phyloP scores from a whole-genome alignment of 2,888 invertebrate species.

The Graphium colonna region DNA sequence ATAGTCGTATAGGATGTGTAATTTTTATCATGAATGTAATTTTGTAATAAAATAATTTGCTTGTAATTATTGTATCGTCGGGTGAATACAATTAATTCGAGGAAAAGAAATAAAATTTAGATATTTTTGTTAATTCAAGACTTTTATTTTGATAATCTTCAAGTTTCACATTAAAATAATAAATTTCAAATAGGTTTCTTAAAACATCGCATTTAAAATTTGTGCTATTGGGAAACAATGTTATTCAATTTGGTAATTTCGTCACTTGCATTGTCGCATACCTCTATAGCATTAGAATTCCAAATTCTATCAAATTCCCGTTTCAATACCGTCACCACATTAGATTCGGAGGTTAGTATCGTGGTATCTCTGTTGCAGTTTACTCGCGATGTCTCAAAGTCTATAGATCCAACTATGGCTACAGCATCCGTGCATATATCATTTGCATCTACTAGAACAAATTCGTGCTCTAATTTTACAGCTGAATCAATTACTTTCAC shows the following conservation, averaged over 20 bases:
- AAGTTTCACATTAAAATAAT: constrained; percentile 17
- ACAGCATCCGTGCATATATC: constrained; percentile 38
- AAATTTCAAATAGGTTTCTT: constrained; percentile 1
- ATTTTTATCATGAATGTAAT: constrained; percentile 33
- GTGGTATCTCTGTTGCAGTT: constrained; percentile 49
- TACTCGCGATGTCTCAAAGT: constrained; percentile 43
- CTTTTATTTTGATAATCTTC: constrained; percentile 48
- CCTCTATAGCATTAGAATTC: constrained; percentile 30
- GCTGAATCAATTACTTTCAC: constrained; percentile 45
- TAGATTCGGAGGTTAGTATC: constrained; percentile 47
- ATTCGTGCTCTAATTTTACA: constrained; percentile 52
- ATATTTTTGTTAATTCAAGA: constrained; percentile 61
- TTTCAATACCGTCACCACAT: constrained; percentile 41
- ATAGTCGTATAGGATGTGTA: constrained; percentile 44
- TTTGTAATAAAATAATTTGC: constrained; percentile 38
- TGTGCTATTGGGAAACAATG: neutral
- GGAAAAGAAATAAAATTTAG: constrained; percentile 61
- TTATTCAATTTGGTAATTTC: constrained; percentile 21
- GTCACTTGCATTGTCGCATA: constrained; percentile 12
- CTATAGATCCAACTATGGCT: constrained; percentile 52
- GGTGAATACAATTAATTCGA: constrained; percentile 14
- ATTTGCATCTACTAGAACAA: constrained; percentile 49
- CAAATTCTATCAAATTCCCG: constrained; percentile 58
- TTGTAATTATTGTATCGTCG: constrained; percentile 47
- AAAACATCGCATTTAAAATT: neutral